A percentile compares a stretch with the other conserved stretches of the same genome.
Conservation (phyloP, 1,140 invertebrate species). For the Agrypnia vestita region DNA sequence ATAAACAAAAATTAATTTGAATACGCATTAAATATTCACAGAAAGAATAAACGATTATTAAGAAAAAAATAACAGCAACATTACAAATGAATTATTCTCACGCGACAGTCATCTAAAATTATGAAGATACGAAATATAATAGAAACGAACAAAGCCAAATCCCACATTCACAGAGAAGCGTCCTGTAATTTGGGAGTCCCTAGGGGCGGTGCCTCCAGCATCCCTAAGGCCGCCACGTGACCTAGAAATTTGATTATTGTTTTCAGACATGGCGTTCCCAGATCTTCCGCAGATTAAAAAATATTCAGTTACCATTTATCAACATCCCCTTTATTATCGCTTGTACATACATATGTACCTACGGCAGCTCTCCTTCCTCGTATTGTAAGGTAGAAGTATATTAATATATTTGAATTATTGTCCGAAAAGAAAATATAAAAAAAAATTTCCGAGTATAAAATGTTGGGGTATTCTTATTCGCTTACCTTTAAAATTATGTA, state of each 20-base stretch:
- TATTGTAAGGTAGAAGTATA: too few relatives aligned
- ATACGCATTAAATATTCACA: too few relatives aligned
- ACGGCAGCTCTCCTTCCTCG: too few relatives aligned
- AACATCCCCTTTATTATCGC: constrained; percentile 13
- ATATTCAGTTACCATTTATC: constrained; percentile 60
- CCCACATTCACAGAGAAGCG: constrained; percentile 7
- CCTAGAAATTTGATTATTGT: constrained; percentile 60
- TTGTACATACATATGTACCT: neutral
- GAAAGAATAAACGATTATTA: too few relatives aligned
- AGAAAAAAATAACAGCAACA: neutral
- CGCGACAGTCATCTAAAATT: constrained; percentile 22
- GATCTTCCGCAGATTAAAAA: constrained; percentile 60
- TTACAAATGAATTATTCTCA: constrained; percentile 27
- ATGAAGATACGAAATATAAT: constrained; percentile 14
- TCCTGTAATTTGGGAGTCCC: constrained; percentile 51
- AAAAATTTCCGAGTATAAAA: too few relatives aligned
- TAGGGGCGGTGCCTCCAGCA: constrained; percentile 36
- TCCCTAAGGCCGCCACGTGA: constrained; percentile 52
- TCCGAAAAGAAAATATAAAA: too few relatives aligned
- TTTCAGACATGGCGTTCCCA: constrained; percentile 44
- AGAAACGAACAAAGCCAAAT: neutral
- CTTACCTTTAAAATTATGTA: too few relatives aligned
- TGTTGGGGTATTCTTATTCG: too few relatives aligned
- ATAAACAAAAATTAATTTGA: too few relatives aligned
- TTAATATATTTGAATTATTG: too few relatives aligned